Evolutionary conservation across 2,888 invertebrate genomes (phyloP), one percentile per base, ranked within the genome.

Genomic region (Caprella mutica): DNA sequence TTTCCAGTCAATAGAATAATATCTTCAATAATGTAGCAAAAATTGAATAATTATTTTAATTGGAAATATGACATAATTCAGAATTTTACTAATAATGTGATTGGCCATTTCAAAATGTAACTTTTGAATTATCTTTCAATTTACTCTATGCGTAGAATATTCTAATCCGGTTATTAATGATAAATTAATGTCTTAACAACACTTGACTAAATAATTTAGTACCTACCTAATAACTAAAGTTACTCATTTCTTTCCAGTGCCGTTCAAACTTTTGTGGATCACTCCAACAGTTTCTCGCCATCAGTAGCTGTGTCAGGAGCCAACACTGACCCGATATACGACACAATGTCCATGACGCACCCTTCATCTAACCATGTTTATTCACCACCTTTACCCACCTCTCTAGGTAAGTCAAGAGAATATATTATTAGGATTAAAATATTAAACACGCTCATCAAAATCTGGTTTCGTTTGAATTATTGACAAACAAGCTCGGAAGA

Each of bases 191-290:
- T n/a, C n/a, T n/a, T n/a, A n/a, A n/a, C n/a, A n/a, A n/a, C n/a
- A n/a, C n/a, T 42, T n/a, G n/a, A n/a, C n/a, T n/a, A n/a, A n/a
- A n/a, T n/a, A n/a, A n/a, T n/a, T n/a, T n/a, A n/a, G n/a, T n/a
- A n/a, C n/a, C n/a, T n/a, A n/a, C n/a, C n/a, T n/a, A n/a, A n/a
- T n/a, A n/a, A n/a, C n/a, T n/a, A n/a, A n/a, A n/a, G n/a, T n/a
- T n/a, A n/a, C n/a, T n/a, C n/a, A n/a, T n/a, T 51, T 14, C 1
- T 30, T 30, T 8, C 33, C 61, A 55, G 50, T 53, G 59, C 57
- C 40, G 59, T 64, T 14, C 63, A 64, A 54, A 56, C 61, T 17
- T 64, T 64, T 38, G 63, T 64, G 51, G 63, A 64, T 30, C 63
- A 64, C 58, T 33, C 55, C 35, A 43, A 52, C 40, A 50, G 48